A percentile compares a stretch with the other conserved stretches of the same genome.
phyloP scores from a whole-genome alignment of 2,888 invertebrate genomes.

The Meteorus colon region DNA sequence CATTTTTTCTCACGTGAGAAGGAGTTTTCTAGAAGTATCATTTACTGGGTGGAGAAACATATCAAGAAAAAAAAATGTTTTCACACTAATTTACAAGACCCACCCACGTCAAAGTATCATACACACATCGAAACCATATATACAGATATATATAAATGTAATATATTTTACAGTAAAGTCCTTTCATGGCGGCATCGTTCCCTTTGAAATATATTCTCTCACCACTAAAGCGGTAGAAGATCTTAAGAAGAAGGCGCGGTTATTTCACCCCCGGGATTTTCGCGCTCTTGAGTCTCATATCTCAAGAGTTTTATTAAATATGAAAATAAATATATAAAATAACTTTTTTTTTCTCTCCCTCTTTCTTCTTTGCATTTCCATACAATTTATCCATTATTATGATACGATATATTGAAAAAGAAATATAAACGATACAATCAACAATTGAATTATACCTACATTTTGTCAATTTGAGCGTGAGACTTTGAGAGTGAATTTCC shows the following conservation, averaged over 20 bases:
- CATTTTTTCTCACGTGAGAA: conserved; percentile 8
- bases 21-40: conserved; percentile 10
- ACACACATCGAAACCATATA: neutral
- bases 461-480: conserved; percentile 50
- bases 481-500: conserved; percentile 49
- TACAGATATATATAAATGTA: neutral
- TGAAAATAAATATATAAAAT: neutral
- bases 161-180: neutral
- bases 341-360: conserved; percentile 5
- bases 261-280: conserved; percentile 62
- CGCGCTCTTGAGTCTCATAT: conserved; percentile 65
- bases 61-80: conserved; percentile 5
- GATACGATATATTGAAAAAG: neutral
- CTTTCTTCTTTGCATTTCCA: conserved; percentile 23
- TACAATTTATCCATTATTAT: conserved; percentile 29
- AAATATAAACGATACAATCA: conserved; percentile 20
- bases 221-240: conserved; percentile 16
- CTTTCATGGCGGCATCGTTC: neutral
- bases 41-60: neutral
- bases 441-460: neutral
- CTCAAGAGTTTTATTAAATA: conserved; percentile 23
- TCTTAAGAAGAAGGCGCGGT: conserved; percentile 45
- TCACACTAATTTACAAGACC: conserved; percentile 7
- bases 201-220: conserved; percentile 40
- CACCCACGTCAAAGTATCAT: conserved; percentile 4